Percentiles rank a stretch among this genome's conserved stretches.
phyloP scores from a whole-genome alignment of 2,797 vertebrate species.

The Sparidentex hasta region DNA sequence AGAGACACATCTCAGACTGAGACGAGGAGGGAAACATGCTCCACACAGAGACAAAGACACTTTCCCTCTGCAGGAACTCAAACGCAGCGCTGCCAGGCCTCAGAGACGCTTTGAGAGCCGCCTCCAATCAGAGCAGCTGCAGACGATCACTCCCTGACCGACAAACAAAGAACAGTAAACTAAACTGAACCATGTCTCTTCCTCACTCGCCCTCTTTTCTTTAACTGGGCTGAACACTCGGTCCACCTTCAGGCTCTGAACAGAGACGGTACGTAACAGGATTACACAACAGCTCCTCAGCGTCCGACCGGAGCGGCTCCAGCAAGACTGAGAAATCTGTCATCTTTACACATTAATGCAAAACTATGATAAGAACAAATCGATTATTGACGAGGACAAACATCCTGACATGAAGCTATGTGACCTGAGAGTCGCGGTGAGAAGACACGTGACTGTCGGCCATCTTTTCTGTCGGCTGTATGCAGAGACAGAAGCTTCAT shows the following conservation, averaged over 20 bases:
- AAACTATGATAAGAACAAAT: background rate
- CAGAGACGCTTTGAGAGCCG: constrained; percentile 8
- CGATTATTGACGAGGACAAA: no score
- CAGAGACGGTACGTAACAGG: background rate
- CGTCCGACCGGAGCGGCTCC: background rate
- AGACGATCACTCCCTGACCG: background rate
- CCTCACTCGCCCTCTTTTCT: background rate
- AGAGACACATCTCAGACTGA: background rate
- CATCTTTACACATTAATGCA: background rate
- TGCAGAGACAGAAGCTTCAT: no score
- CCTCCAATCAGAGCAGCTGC: constrained; percentile 32
- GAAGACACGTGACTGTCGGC: no score
- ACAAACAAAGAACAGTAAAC: background rate
- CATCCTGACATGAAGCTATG: no score
- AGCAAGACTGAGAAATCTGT: no score
- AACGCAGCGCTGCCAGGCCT: constrained; percentile 6
- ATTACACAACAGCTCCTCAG: background rate
- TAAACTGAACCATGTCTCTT: background rate
- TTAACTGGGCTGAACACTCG: background rate
- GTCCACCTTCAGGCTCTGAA: background rate
- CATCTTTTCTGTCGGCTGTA: no score
- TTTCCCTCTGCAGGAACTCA: background rate
- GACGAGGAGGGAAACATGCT: background rate
- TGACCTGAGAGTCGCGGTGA: no score
- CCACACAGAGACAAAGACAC: background rate